These are phyloP conservation scores for Enteromius viviparus DNA, from an alignment of 2,797 vertebrate species.

Conservation along the genomic window DNA sequence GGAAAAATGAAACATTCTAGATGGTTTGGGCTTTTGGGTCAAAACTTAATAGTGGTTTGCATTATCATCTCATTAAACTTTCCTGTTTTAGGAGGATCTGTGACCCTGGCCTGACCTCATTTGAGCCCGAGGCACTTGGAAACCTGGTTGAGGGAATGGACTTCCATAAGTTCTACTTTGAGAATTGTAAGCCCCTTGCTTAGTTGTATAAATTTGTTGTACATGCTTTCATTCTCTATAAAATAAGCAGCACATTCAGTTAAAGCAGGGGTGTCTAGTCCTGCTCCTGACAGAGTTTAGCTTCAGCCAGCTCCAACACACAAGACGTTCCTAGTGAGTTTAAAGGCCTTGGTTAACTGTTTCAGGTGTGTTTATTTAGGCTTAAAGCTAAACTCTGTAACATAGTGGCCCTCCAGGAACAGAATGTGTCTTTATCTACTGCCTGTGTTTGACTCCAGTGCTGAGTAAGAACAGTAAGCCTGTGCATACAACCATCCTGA, in stretches of 20 bases:
- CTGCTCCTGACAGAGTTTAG: background rate
- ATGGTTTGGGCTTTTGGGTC: background rate
- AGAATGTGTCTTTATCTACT: background rate
- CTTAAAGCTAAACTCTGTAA: background rate
- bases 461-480: conserved; percentile 99
- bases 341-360: background rate
- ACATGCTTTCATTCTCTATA: background rate
- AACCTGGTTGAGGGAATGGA: conserved; percentile 99
- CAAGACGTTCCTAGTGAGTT: background rate
- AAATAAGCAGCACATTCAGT: background rate
- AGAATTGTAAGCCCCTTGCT: conserved; percentile 86
- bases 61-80: background rate
- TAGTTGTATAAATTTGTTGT: background rate
- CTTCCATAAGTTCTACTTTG: conserved; percentile 99
- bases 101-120: conserved; percentile 97
- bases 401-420: background rate
- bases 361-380: background rate
- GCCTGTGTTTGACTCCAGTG: conserved; percentile 74
- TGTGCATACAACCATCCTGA: conserved; percentile 98
- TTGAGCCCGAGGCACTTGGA: conserved; percentile 97
- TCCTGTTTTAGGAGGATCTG: conserved; percentile 90
- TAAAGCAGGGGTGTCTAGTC: background rate
- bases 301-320: background rate
- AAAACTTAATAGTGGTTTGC: conserved; percentile 6
- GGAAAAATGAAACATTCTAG: background rate